Base-by-base conservation (phyloP, 2,888 invertebrate species). In the Scelioninae gen. 1 region DNA sequence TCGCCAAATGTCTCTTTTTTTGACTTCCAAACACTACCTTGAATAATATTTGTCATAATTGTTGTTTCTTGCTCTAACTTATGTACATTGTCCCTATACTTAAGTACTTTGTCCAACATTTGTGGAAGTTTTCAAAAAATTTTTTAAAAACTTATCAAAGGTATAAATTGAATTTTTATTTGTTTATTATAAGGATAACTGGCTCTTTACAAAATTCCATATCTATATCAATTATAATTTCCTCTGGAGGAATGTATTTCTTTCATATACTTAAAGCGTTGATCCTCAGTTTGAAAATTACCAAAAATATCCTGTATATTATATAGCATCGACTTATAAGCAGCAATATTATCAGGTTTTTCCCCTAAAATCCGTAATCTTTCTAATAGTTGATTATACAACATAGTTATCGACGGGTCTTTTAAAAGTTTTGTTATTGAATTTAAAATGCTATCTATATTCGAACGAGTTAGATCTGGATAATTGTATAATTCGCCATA, bases 11-110 rank as follows among this genome's bases (percentile, higher is more conserved):
- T 49, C n/a, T 15, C 13, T 45, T 58, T 76, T 58, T 77, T 69
- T 13, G 53, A 15, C 16, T 77, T 45, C 85, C 80, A 85, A 10
- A 62, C 38, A 43, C 34, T 68, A n/a, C 81, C 83, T 34, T 84
- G 76, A 9, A 76, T 34, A 32, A 83, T 60, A 38, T 84, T 84
- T 34, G 68, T 58, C 23, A 80, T 71, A n/a, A 75, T 45, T n/a
- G 34, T 13, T 11, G 31, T 16, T 16, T 60, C 16, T n/a, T 45
- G 31, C 43, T 83, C 40, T 11, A 84, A 29, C 10, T 62, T 45
- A 49, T 55, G 9, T 11, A 69, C 31, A 66, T 83, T n/a, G n/a
- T n/a, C n/a, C n/a, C n/a, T n/a, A n/a, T n/a, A n/a, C n/a, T n/a
- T n/a, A n/a, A n/a, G n/a, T n/a, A n/a, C n/a, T 62, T 63, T 62